phyloP scores from a whole-genome alignment of 2,113 vertebrate genomes.

The Symphodus melops region DNA sequence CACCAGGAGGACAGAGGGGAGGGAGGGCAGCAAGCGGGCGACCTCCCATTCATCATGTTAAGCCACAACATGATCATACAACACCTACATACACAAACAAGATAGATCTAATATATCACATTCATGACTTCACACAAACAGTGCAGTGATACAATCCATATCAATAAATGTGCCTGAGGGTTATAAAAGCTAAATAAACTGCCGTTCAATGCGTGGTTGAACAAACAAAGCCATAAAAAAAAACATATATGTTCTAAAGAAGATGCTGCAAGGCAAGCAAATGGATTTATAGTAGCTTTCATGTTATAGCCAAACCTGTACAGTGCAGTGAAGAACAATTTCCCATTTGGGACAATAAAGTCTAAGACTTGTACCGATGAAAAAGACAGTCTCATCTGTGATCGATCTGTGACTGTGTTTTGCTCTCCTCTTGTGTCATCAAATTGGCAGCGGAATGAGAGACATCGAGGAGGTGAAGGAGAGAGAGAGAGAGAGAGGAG shows the following conservation, averaged over 20 bases:
- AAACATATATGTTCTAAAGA: constrained; percentile 37
- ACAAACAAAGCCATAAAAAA: constrained; percentile 9
- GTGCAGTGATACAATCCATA: constrained; percentile 3
- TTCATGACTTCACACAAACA: neutral
- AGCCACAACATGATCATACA: constrained; percentile 48
- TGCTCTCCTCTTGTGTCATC: constrained; percentile 23
- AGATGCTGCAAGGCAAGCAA: constrained; percentile 3
- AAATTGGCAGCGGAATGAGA: constrained; percentile 49
- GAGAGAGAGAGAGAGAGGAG: neutral
- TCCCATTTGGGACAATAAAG: too few species aligned
- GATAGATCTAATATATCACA: constrained; percentile 24
- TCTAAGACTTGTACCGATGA: too few species aligned
- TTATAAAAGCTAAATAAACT: constrained; percentile 51
- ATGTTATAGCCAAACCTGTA: neutral
- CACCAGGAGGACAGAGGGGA: constrained; percentile 64
- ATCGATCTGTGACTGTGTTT: constrained; percentile 64
- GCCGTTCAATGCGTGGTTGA: constrained; percentile 27
- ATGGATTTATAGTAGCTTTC: constrained; percentile 55
- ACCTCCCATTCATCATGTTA: constrained; percentile 75
- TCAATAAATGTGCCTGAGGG: constrained; percentile 16
- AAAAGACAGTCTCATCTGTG: constrained; percentile 39
- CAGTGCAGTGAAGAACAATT: too few species aligned
- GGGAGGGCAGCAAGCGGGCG: constrained; percentile 47
- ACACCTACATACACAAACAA: constrained; percentile 42
- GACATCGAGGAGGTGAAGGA: neutral